A percentile compares a stretch with the other conserved stretches of the same genome.
Evolutionary conservation across 2,888 invertebrate species (phyloP).

Genomic region (Phymatocera aterrima): DNA sequence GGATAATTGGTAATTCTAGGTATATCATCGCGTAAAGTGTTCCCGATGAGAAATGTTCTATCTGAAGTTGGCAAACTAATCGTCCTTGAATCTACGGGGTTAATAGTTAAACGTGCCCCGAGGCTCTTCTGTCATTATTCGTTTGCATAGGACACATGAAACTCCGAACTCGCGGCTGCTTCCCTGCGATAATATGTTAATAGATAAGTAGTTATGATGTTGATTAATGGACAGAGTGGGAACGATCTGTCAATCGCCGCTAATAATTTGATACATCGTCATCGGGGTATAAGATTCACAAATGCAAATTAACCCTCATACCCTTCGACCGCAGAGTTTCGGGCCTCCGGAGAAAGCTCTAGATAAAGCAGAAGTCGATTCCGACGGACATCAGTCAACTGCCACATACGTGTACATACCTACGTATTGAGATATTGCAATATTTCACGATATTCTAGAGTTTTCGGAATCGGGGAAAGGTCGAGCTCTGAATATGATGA

Average conservation of each 20-base stretch:
- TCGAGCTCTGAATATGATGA: too few relatives aligned
- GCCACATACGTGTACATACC: too few relatives aligned
- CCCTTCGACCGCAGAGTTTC: background rate
- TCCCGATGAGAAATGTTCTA: background rate
- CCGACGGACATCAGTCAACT: too few relatives aligned
- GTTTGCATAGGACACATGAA: conserved; percentile 19
- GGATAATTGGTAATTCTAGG: background rate
- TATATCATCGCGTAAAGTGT: background rate
- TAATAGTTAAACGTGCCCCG: conserved; percentile 66
- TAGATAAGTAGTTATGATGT: conserved; percentile 63
- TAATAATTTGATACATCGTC: background rate
- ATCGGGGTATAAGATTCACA: background rate
- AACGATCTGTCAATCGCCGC: conserved; percentile 55
- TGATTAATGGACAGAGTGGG: conserved; percentile 63
- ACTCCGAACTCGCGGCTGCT: conserved; percentile 55
- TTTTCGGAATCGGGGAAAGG: too few relatives aligned
- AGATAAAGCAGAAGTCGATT: too few relatives aligned
- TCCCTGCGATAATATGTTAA: conserved; percentile 69
- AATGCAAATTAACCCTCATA: background rate
- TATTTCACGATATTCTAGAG: too few relatives aligned
- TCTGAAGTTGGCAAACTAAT: background rate
- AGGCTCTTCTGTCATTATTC: conserved; percentile 48
- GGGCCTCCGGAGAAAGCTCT: too few relatives aligned
- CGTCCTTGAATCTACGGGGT: conserved; percentile 51
- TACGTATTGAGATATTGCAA: too few relatives aligned